A percentile compares a stretch with the other conserved stretches of the same genome.
phyloP scores from a whole-genome alignment of 1,140 invertebrate genomes.

The Plutomurus gul region DNA sequence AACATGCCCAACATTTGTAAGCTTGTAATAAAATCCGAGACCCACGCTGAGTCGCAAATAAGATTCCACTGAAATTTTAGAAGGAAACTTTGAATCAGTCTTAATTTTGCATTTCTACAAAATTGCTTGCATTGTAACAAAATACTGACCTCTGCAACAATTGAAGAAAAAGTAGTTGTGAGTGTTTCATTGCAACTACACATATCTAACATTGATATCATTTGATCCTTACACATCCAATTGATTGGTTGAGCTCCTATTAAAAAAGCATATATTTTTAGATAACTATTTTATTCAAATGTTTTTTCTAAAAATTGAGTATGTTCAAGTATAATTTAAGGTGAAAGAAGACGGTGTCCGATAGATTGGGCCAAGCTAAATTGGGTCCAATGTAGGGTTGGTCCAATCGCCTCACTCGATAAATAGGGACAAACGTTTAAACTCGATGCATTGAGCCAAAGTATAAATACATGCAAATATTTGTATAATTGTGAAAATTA shows the following conservation, averaged over 20 bases:
- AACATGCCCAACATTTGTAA: constrained; percentile 44
- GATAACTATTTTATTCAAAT: too few species aligned
- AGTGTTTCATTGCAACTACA: not conserved
- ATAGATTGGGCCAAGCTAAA: too few species aligned
- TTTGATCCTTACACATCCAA: not conserved
- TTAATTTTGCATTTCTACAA: too few species aligned
- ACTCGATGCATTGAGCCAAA: too few species aligned
- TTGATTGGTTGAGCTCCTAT: not conserved
- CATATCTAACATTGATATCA: not conserved
- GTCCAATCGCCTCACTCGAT: too few species aligned
- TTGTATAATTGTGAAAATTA: too few species aligned
- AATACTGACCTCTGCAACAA: constrained; percentile 31
- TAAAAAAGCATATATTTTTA: not conserved
- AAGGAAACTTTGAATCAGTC: not conserved
- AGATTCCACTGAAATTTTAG: constrained; percentile 39
- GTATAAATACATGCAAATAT: too few species aligned
- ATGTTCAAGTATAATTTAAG: too few species aligned
- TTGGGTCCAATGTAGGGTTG: too few species aligned
- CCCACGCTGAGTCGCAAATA: constrained; percentile 37
- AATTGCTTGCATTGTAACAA: not conserved
- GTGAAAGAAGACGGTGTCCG: too few species aligned
- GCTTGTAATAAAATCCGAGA: constrained; percentile 42
- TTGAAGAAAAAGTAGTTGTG: not conserved
- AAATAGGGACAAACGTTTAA: too few species aligned
- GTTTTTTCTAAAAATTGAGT: too few species aligned